These are phyloP conservation scores for Melieria omissa DNA, from an alignment of 2,888 invertebrate species.

Conservation along the genomic window DNA sequence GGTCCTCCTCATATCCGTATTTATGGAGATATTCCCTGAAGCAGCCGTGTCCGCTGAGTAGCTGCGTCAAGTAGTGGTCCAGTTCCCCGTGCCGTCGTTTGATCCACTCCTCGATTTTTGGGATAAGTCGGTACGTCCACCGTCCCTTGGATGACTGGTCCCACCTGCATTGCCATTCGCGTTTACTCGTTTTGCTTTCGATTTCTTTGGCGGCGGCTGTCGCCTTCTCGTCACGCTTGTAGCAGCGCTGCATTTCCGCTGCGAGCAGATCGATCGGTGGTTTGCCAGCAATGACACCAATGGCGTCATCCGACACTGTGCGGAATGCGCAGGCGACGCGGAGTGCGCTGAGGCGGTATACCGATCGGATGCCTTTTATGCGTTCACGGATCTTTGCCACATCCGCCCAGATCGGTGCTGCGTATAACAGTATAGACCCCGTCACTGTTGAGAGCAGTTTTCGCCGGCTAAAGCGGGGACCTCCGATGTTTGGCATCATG, in stretches of 20 bases:
- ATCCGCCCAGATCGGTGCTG: constrained; percentile 19
- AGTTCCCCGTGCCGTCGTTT: neutral
- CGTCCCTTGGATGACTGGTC: neutral
- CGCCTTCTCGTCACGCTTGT: neutral
- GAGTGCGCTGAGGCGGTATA: constrained; percentile 11
- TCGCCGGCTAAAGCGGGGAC: constrained; percentile 5
- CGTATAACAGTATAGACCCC: constrained; percentile 14
- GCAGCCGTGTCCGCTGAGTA: no score
- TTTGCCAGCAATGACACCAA: neutral
- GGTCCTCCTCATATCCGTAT: no score
- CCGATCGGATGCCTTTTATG: neutral
- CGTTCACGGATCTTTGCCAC: neutral
- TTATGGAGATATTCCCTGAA: no score
- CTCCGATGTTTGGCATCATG: constrained; percentile 15
- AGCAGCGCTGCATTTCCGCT: neutral
- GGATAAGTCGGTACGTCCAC: neutral
- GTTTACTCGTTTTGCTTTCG: neutral
- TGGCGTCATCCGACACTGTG: constrained; percentile 16
- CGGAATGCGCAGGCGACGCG: constrained; percentile 3
- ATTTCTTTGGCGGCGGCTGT: neutral
- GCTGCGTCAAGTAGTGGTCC: neutral
- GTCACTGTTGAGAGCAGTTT: constrained; percentile 15
- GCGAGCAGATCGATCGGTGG: constrained; percentile 8
- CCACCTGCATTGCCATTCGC: neutral
- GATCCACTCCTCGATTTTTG: neutral